Conservation (phyloP, 1,140 invertebrate species). For the Mya arenaria region DNA sequence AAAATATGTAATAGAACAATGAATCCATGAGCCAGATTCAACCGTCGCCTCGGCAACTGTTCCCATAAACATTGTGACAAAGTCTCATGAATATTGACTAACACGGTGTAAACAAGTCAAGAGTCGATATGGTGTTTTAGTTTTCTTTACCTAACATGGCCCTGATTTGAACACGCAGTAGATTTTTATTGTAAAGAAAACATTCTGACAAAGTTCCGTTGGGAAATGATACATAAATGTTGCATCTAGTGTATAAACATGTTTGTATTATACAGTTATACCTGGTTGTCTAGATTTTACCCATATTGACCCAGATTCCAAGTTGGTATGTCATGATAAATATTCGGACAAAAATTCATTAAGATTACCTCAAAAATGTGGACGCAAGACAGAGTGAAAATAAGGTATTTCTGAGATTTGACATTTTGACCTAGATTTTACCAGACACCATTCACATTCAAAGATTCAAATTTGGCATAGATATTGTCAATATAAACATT, state of each 20-base stretch:
- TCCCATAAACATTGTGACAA: no score
- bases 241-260: constrained; percentile 20
- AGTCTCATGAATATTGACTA: neutral
- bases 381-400: constrained; percentile 24
- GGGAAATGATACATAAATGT: constrained; percentile 21
- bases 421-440: constrained; percentile 26
- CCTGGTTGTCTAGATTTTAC: constrained; percentile 27
- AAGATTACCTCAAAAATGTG: constrained; percentile 24
- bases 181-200: constrained; percentile 27
- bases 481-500: constrained; percentile 25
- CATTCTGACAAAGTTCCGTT: constrained; percentile 22
- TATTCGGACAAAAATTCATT: constrained; percentile 28
- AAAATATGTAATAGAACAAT: no score
- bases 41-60: no score
- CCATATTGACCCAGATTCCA: constrained; percentile 26
- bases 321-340: constrained; percentile 29
- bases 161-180: constrained; percentile 30
- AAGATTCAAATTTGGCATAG: constrained; percentile 19
- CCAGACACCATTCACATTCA: constrained; percentile 24
- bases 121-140: constrained; percentile 13
- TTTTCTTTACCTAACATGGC: constrained; percentile 9
- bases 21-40: no score
- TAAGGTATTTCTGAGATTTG: constrained; percentile 19
- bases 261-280: constrained; percentile 26
- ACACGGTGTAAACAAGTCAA: constrained; percentile 24